A percentile compares a stretch with the other conserved stretches of the same genome.
Conservation (phyloP, 2,797 vertebrate species). For the Gymnocypris eckloni region DNA sequence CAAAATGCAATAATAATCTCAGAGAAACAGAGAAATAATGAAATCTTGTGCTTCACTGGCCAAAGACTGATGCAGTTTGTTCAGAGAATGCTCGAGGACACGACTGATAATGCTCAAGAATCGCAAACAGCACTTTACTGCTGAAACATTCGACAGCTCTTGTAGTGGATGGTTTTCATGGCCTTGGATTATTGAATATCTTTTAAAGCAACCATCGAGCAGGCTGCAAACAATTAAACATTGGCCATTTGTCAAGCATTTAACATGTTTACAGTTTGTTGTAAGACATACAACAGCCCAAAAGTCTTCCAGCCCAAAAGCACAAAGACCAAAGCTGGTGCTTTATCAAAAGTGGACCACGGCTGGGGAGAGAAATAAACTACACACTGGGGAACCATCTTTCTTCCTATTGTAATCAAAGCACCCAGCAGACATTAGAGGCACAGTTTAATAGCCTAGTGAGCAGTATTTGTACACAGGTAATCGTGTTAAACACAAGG, state of each 20-base stretch:
- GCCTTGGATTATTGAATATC: slow-evolving; percentile 6
- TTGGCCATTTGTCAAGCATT: slow-evolving; percentile 7
- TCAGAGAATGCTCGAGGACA: not conserved
- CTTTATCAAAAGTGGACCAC: not conserved
- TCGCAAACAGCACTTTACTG: not conserved
- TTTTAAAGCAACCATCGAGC: slow-evolving; percentile 10
- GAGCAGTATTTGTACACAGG: not conserved
- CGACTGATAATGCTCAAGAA: not conserved
- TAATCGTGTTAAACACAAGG: not conserved
- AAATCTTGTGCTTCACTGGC: not conserved
- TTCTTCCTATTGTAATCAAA: slow-evolving; percentile 29
- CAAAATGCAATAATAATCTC: not conserved
- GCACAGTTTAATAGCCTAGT: not conserved
- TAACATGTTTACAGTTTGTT: slow-evolving; percentile 23
- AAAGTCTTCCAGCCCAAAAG: not conserved
- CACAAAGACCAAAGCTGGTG: slow-evolving; percentile 11
- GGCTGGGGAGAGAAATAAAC: not conserved
- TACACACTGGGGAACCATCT: not conserved
- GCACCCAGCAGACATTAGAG: not conserved
- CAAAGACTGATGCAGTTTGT: slow-evolving; percentile 1
- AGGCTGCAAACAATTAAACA: slow-evolving; percentile 5
- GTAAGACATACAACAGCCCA: slow-evolving; percentile 11
- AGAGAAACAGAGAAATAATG: not conserved
- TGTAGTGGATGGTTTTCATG: slow-evolving; percentile 10
- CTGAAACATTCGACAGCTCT: not conserved